Evolutionary conservation across 2,888 invertebrate species (phyloP).

Genomic region (Lasioglossum zephyrum): DNA sequence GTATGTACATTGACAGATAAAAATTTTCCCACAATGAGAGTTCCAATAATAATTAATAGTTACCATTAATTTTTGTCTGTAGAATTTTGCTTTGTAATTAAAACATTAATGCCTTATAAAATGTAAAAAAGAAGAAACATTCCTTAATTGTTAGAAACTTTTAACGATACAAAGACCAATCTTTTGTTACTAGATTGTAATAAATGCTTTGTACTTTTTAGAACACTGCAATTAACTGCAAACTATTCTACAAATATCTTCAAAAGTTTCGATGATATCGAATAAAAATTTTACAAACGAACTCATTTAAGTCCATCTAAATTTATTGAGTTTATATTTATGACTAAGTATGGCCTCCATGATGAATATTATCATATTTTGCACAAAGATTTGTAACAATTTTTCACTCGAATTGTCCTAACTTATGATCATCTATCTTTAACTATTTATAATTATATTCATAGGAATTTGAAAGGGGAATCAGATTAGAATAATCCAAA

Average conservation of each 20-base stretch:
- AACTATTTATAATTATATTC: conserved; percentile 10
- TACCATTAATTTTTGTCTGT: conserved; percentile 2
- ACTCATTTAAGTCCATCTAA: conserved; percentile 12
- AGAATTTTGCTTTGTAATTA: not conserved
- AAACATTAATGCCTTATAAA: conserved; percentile 15
- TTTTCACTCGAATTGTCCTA: conserved; percentile 10
- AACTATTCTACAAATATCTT: conserved; percentile 14
- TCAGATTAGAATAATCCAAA: conserved; percentile 20
- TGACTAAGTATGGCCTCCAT: conserved; percentile 7
- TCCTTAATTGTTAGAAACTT: conserved; percentile 26
- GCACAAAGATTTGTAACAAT: conserved; percentile 44
- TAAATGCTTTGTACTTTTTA: conserved; percentile 22
- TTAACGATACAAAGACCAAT: conserved; percentile 9
- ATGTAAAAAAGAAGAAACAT: conserved; percentile 14
- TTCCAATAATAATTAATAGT: not conserved
- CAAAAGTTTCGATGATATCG: not conserved
- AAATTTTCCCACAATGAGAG: conserved; percentile 10
- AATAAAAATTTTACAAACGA: conserved; percentile 21
- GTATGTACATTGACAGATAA: not conserved
- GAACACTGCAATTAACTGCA: conserved; percentile 44
- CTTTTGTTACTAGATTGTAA: not conserved
- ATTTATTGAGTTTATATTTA: conserved; percentile 18
- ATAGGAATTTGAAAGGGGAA: conserved; percentile 8
- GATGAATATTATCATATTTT: conserved; percentile 21
- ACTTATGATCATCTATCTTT: conserved; percentile 1